Percentiles rank a stretch among this genome's conserved stretches.
Conservation (phyloP, 2,113 vertebrate species). For the Hoplias malabaricus region DNA sequence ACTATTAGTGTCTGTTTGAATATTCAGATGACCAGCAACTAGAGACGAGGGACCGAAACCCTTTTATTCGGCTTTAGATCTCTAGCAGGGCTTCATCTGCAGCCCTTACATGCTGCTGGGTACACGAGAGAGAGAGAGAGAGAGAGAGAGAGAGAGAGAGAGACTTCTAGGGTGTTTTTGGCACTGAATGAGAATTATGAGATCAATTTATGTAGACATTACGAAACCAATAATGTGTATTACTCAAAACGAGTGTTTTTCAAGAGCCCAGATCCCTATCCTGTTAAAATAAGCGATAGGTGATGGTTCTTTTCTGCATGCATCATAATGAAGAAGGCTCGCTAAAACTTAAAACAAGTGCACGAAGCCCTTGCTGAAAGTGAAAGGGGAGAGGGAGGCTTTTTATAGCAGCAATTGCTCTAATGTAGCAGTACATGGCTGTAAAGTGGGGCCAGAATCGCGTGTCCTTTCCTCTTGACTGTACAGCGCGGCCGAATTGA, state of each 20-base stretch:
- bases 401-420: constrained; percentile 52
- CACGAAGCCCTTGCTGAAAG: constrained; percentile 6
- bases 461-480: constrained; percentile 55
- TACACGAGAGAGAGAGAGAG: neutral
- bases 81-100: constrained; percentile 6
- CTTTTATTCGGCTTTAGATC: constrained; percentile 35
- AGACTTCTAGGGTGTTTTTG: constrained; percentile 6
- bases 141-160: neutral
- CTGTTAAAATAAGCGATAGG: neutral
- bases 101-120: neutral
- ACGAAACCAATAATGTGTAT: constrained; percentile 25
- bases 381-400: constrained; percentile 40
- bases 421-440: constrained; percentile 36
- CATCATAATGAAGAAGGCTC: constrained; percentile 16
- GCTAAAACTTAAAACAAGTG: constrained; percentile 35
- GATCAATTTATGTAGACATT: constrained; percentile 3
- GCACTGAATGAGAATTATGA: constrained; percentile 26
- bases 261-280: neutral
- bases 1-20: constrained; percentile 53
- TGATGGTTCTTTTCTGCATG: constrained; percentile 4
- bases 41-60: constrained; percentile 24
- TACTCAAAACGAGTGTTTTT: constrained; percentile 24
- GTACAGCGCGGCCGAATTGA: constrained; percentile 60
- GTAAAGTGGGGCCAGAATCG: constrained; percentile 35
- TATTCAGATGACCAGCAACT: constrained; percentile 46